These are phyloP conservation scores for Drosophila mimica DNA, from an alignment of 2,888 invertebrate species.

Conservation along the genomic window DNA sequence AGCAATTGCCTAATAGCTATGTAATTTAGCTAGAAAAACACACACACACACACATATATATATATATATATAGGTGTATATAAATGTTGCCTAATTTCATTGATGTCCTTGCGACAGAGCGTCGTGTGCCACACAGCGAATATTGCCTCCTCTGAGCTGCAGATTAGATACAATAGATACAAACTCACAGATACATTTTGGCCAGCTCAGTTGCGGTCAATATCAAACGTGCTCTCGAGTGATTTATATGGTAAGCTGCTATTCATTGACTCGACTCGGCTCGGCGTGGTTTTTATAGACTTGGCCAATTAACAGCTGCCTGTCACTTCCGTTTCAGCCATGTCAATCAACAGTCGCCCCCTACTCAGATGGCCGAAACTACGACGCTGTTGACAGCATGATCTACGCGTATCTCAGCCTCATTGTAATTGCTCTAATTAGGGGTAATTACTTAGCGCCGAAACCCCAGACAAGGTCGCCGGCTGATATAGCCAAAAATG, in stretches of 20 bases:
- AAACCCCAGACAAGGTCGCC: constrained; percentile 42
- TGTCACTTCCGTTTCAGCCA: constrained; percentile 66
- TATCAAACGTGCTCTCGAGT: constrained; percentile 65
- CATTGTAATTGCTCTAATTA: constrained; percentile 56
- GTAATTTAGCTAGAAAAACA: constrained; percentile 63
- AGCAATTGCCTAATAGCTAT: constrained; percentile 64
- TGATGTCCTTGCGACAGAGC: constrained; percentile 65
- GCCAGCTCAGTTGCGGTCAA: constrained; percentile 48
- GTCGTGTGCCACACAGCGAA: constrained; percentile 62
- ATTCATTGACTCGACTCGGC: constrained; percentile 39
- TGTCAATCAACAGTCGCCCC: constrained; percentile 49
- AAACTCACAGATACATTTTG: not conserved
- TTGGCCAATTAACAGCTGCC: constrained; percentile 75
- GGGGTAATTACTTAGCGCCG: constrained; percentile 56
- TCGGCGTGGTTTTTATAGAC: constrained; percentile 62
- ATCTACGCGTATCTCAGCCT: constrained; percentile 43
- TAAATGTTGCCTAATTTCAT: constrained; percentile 53
- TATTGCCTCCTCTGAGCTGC: constrained; percentile 4
- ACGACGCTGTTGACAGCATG: constrained; percentile 54
- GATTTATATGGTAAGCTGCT: constrained; percentile 59
- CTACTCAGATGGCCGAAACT: constrained; percentile 8
- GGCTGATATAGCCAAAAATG: not conserved
- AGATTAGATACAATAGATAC: not conserved
- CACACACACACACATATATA: not conserved
- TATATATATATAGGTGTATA: not conserved